Evolutionary conservation across 2,797 vertebrate genomes (phyloP).

Genomic region (Brachyalestes nurse): DNA sequence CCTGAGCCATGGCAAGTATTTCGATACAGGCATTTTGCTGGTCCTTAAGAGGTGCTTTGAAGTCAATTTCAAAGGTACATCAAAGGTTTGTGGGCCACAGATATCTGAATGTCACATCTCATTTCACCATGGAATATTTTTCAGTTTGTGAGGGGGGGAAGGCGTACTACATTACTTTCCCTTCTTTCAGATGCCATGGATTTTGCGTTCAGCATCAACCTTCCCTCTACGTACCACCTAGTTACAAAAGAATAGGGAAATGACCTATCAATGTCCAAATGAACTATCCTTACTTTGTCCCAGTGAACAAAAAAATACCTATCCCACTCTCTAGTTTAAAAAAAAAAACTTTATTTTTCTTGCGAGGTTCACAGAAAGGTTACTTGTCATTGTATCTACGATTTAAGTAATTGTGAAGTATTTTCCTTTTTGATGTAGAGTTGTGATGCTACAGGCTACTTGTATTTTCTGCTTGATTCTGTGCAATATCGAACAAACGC

Average conservation of each 20-base stretch:
- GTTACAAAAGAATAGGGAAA: neutral
- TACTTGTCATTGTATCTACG: too few relatives aligned
- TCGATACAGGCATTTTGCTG: slow-evolving; percentile 33
- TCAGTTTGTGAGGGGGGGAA: neutral
- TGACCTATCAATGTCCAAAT: neutral
- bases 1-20: slow-evolving; percentile 33
- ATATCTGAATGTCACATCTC: slow-evolving; percentile 45
- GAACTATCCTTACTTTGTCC: neutral
- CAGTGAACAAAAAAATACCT: neutral
- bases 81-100: slow-evolving; percentile 30
- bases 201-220: neutral
- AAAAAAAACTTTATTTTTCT: too few relatives aligned
- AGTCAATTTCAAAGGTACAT: slow-evolving; percentile 49
- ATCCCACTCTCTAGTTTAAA: neutral
- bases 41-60: slow-evolving; percentile 43
- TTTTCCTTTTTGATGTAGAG: too few relatives aligned
- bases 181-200: neutral
- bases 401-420: too few relatives aligned
- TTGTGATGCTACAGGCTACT: too few relatives aligned
- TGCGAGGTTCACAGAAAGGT: too few relatives aligned
- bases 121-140: slow-evolving; percentile 21
- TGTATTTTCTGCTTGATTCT: too few relatives aligned
- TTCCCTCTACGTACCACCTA: neutral
- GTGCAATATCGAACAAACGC: too few relatives aligned
- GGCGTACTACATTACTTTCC: neutral